Percentiles rank a stretch among this genome's conserved stretches.
These are phyloP conservation scores for Pherbina coryleti DNA, from an alignment of 2,888 invertebrate species.

Conservation along the genomic window DNA sequence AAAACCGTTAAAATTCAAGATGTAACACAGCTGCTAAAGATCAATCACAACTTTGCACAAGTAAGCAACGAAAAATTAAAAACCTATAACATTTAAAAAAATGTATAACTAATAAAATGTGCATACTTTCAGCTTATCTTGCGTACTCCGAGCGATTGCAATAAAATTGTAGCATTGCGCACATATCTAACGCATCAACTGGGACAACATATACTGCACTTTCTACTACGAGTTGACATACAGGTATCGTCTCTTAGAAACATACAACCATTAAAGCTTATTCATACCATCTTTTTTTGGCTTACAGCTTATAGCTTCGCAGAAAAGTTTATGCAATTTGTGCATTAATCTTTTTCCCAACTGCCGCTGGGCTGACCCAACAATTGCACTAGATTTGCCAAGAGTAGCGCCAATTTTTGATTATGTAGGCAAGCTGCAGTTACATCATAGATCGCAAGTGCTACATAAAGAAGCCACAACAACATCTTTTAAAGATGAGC, in stretches of 20 bases:
- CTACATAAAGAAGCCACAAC: constrained; percentile 29
- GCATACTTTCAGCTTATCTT: constrained; percentile 59
- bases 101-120: background rate
- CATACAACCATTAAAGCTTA: background rate
- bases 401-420: constrained; percentile 52
- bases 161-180: constrained; percentile 65
- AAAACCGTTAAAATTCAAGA: constrained; percentile 27
- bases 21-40: constrained; percentile 47
- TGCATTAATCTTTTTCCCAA: constrained; percentile 68
- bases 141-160: constrained; percentile 64
- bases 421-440: constrained; percentile 58
- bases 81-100: background rate
- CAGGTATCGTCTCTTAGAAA: constrained; percentile 55
- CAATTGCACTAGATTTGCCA: constrained; percentile 48
- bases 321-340: constrained; percentile 62
- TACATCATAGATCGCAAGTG: constrained; percentile 52
- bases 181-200: constrained; percentile 65
- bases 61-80: constrained; percentile 48
- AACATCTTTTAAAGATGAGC: constrained; percentile 20
- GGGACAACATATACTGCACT: constrained; percentile 64
- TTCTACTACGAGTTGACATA: constrained; percentile 62
- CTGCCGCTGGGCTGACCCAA: constrained; percentile 62
- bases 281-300: background rate
- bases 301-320: constrained; percentile 64
- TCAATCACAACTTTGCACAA: constrained; percentile 64